Conservation (phyloP, 2,113 vertebrate species). For the Heliornis fulica region DNA sequence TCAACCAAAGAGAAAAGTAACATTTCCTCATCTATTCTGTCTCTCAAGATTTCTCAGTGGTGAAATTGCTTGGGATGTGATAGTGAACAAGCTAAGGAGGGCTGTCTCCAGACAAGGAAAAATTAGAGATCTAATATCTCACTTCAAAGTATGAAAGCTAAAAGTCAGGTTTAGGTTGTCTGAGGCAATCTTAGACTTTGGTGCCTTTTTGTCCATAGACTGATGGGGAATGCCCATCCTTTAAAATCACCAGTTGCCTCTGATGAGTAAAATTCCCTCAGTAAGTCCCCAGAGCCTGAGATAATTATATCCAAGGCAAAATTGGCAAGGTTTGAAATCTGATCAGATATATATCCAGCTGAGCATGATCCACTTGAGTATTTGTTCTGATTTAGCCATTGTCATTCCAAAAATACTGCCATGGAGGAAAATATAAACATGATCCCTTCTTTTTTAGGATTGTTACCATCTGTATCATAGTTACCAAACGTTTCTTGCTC, state of each 20-base stretch:
- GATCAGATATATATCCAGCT: slow-evolving; percentile 29
- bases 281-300: neutral
- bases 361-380: slow-evolving; percentile 6
- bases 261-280: slow-evolving; percentile 8
- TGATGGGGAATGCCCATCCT: neutral
- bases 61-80: neutral
- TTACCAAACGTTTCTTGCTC: slow-evolving; percentile 49
- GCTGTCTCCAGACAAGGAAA: neutral
- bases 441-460: slow-evolving; percentile 53
- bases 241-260: slow-evolving; percentile 28
- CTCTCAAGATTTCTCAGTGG: neutral
- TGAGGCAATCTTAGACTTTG: neutral
- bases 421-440: slow-evolving; percentile 59
- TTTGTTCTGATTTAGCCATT: slow-evolving; percentile 59
- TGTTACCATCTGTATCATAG: slow-evolving; percentile 46
- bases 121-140: neutral
- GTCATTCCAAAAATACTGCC: slow-evolving; percentile 56
- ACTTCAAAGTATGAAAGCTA: neutral
- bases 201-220: neutral
- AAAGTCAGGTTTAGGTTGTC: neutral
- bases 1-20: neutral
- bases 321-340: slow-evolving; percentile 23
- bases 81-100: neutral
- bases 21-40: neutral
- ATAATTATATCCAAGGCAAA: slow-evolving; percentile 38